phyloP scores from a whole-genome alignment of 2,797 vertebrate species.

The Margarornis squamiger region DNA sequence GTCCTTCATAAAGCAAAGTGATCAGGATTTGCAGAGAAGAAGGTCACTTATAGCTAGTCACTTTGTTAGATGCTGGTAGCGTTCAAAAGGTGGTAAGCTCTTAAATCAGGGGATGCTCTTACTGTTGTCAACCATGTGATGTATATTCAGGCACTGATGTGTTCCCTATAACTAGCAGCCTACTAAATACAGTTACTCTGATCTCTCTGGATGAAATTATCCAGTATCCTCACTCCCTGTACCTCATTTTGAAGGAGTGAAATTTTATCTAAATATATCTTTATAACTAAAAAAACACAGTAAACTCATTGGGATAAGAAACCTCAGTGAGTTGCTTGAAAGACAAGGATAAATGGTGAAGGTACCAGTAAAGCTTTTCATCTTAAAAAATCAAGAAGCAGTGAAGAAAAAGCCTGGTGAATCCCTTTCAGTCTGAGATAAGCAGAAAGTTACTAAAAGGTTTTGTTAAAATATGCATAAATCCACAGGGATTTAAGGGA shows the following conservation, averaged over 20 bases:
- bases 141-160: neutral
- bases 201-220: neutral
- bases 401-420: neutral
- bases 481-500: neutral
- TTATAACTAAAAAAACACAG: neutral
- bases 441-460: neutral
- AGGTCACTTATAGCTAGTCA: neutral
- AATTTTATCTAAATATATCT: neutral
- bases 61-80: neutral
- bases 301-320: neutral
- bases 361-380: neutral
- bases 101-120: neutral
- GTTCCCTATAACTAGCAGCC: neutral
- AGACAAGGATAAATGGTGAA: neutral
- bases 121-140: neutral
- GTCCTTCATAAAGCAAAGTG: neutral
- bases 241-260: neutral
- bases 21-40: neutral
- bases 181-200: neutral
- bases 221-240: neutral
- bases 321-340: neutral
- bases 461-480: neutral
- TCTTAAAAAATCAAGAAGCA: neutral
- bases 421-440: neutral
- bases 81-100: rapidly evolving